phyloP scores from a whole-genome alignment of 2,888 invertebrate species.

The Cacoxenus indagator region DNA sequence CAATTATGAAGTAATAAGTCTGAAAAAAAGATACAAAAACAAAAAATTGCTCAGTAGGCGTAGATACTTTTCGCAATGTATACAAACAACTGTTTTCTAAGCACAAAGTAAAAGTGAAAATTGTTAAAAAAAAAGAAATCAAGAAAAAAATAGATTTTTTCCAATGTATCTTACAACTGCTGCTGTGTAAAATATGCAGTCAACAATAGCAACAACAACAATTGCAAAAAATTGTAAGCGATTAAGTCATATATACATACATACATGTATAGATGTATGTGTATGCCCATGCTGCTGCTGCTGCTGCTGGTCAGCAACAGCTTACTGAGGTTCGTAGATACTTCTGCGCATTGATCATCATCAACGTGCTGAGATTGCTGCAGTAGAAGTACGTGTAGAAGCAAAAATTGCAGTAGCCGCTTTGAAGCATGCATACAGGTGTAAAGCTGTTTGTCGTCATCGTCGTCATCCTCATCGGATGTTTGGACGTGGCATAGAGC shows the following conservation, averaged over 20 bases:
- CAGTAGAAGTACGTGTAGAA: background rate
- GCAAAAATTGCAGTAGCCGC: slow-evolving; percentile 22
- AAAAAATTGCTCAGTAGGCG: background rate
- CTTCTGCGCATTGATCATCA: slow-evolving; percentile 8
- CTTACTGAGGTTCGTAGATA: background rate
- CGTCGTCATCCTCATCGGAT: background rate
- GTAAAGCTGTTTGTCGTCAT: slow-evolving; percentile 20
- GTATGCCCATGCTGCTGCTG: slow-evolving; percentile 32
- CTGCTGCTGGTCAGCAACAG: slow-evolving; percentile 25
- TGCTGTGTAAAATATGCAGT: slow-evolving; percentile 19
- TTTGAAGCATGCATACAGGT: slow-evolving; percentile 24
- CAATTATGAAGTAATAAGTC: too few species aligned
- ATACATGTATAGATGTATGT: too few species aligned
- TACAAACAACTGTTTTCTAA: background rate
- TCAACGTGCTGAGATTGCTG: background rate
- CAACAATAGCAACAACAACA: slow-evolving; percentile 29
- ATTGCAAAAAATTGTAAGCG: slow-evolving; percentile 51
- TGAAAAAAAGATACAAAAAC: too few species aligned
- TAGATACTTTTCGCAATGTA: background rate
- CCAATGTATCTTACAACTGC: background rate
- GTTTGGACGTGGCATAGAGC: background rate
- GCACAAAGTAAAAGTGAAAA: slow-evolving; percentile 9
- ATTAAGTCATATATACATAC: slow-evolving; percentile 56
- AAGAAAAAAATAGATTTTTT: slow-evolving; percentile 48
- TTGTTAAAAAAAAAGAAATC: slow-evolving; percentile 15